A percentile compares a stretch with the other conserved stretches of the same genome.
Conservation (phyloP, 2,113 vertebrate genomes). For the Spilogale gracilis region DNA sequence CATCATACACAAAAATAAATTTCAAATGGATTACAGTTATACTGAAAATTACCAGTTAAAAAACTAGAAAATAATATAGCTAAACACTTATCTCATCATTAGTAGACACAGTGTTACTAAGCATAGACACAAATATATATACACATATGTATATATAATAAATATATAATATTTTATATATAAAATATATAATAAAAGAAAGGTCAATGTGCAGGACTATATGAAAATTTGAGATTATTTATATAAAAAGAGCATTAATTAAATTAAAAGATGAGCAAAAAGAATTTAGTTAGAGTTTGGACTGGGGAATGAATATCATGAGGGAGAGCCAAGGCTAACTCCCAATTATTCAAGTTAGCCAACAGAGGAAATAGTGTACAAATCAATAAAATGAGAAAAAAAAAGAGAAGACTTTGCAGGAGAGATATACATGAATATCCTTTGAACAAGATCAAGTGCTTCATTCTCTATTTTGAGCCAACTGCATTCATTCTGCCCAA, state of each 20-base stretch:
- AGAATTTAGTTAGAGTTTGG: background rate
- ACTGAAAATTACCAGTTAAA: slow-evolving; percentile 5
- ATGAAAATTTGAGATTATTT: background rate
- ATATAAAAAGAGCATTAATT: background rate
- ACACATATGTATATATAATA: background rate
- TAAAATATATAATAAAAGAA: background rate
- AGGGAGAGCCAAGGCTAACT: background rate
- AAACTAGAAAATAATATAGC: background rate
- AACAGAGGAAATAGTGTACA: background rate
- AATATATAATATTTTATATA: background rate
- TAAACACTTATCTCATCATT: background rate
- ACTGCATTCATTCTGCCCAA: background rate
- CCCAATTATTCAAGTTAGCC: background rate
- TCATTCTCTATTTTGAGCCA: background rate
- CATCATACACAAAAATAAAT: background rate
- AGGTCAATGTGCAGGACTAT: background rate
- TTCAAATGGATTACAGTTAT: background rate
- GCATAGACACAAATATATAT: background rate
- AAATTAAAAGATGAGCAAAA: background rate
- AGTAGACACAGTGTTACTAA: background rate
- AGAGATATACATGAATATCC: background rate
- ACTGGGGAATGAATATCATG: background rate
- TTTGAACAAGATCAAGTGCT: background rate
- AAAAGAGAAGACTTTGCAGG: background rate
- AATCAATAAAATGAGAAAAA: background rate